A percentile compares a stretch with the other conserved stretches of the same genome.
phyloP scores from a whole-genome alignment of 2,797 vertebrate species.

The Novumbra hubbsi region DNA sequence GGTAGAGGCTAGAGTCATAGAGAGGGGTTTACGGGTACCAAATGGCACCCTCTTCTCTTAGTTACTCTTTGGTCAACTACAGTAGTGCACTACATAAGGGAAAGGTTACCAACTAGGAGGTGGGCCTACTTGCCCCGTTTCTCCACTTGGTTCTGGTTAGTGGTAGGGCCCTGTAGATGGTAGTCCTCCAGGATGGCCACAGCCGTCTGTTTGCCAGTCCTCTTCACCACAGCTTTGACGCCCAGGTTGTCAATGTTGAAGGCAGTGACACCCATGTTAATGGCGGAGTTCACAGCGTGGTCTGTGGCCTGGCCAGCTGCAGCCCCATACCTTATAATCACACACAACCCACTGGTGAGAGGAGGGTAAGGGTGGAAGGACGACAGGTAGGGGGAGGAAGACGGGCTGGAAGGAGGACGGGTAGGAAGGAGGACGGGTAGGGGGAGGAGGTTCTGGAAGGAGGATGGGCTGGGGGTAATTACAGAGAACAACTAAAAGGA shows the following conservation, averaged over 20 bases:
- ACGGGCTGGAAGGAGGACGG: slow-evolving; percentile 16
- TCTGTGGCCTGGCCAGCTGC: slow-evolving; percentile 92
- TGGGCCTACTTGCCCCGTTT: slow-evolving; percentile 52
- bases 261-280: slow-evolving; percentile 91
- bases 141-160: slow-evolving; percentile 60
- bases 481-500: slow-evolving; percentile 22
- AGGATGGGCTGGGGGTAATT: not conserved
- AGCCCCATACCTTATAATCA: slow-evolving; percentile 84
- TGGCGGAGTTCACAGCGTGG: slow-evolving; percentile 88
- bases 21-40: not conserved
- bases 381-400: slow-evolving; percentile 13
- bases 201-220: slow-evolving; percentile 89
- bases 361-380: too few relatives aligned
- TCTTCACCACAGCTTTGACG: slow-evolving; percentile 93
- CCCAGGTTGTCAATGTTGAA: slow-evolving; percentile 96
- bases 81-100: not conserved
- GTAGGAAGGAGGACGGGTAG: not conserved
- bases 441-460: not conserved
- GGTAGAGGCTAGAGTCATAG: not conserved
- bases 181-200: slow-evolving; percentile 90
- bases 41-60: not conserved
- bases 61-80: not conserved
- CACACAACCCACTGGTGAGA: slow-evolving; percentile 45
- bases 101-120: not conserved
- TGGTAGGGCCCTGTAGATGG: slow-evolving; percentile 74